Base-by-base conservation (phyloP, 2,888 invertebrate species). In the Agrilus biguttatus region DNA sequence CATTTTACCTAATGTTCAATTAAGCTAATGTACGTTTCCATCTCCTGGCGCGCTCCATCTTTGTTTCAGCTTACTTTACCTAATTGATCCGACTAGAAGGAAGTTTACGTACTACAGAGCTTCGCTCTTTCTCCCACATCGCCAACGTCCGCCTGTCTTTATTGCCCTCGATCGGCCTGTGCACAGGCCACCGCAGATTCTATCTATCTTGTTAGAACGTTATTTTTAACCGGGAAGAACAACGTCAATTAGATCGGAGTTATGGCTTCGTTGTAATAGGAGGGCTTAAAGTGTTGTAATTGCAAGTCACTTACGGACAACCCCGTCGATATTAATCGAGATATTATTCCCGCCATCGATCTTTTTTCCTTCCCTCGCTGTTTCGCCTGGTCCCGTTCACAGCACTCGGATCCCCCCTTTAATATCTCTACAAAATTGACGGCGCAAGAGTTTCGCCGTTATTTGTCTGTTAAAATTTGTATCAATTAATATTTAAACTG, bases 1-100 rank as follows among this genome's bases (percentile, higher is more conserved):
- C 65, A 65, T 64, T 66, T 66, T 63, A 65, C 63, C 65, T 67
- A 67, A 68, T 67, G 67, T 67, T 66, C 67, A 67, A 67, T 68
- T 68, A 67, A 62, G 59, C 62, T 67, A 68, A 68, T 68, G 68
- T 65, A 66, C 63, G 65, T 67, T 67, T 63, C 61, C 65, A 63
- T 63, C 63, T 63, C 61, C 56, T 55, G 54, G 52, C 51, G 49
- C 52, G 52, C 47, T 54, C 53, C 51, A 54, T 59, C 59, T 57
- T 58, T 57, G 56, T 61, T 56, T 54, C 49, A 55, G 56, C 56
- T 61, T 63, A 63, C 62, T 65, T 62, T 63, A 55, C 59, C 62
- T 65, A 65, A 65, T 65, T 65, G 62, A 61, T 58, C 56, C 51
- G 56, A 56, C 56, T 52, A 49, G 49, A 28, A 28, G 28, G 28